These are phyloP conservation scores for Phoeniculus purpureus DNA, from an alignment of 2,797 vertebrate species.

Conservation along the genomic window DNA sequence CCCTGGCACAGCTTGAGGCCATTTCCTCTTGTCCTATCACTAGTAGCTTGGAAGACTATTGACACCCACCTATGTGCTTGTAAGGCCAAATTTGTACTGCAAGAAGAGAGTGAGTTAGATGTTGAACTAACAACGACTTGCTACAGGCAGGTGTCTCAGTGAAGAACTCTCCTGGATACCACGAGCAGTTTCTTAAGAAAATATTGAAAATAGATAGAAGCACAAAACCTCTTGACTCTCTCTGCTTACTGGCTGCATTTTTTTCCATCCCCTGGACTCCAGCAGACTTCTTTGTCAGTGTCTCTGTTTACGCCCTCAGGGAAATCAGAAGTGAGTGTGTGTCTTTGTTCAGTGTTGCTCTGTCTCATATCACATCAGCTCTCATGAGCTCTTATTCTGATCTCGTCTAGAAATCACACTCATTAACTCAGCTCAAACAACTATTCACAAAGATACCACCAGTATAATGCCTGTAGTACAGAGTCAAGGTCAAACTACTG, in stretches of 20 bases:
- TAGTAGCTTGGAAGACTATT: too few species aligned
- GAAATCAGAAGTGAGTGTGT: not conserved
- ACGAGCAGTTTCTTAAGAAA: not conserved
- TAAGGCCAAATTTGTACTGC: not conserved
- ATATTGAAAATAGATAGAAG: not conserved
- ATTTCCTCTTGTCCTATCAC: too few species aligned
- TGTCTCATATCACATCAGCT: not conserved
- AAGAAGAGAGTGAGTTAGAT: not conserved
- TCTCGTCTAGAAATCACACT: not conserved
- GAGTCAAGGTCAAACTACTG: constrained; percentile 22
- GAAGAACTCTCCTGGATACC: not conserved
- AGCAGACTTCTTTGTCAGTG: not conserved
- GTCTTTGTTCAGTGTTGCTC: not conserved
- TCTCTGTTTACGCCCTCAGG: not conserved
- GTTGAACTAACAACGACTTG: not conserved
- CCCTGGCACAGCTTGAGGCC: too few species aligned
- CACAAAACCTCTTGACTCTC: not conserved
- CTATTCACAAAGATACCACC: not conserved
- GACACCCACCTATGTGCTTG: not conserved
- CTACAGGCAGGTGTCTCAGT: not conserved
- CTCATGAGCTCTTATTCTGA: not conserved
- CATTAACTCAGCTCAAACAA: constrained; percentile 15
- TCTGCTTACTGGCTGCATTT: not conserved
- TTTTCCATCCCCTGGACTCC: not conserved
- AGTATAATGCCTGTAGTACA: not conserved